A percentile compares a stretch with the other conserved stretches of the same genome.
Evolutionary conservation across 2,113 vertebrate species (phyloP).

Genomic region (Neolamprologus caudopunctatus): DNA sequence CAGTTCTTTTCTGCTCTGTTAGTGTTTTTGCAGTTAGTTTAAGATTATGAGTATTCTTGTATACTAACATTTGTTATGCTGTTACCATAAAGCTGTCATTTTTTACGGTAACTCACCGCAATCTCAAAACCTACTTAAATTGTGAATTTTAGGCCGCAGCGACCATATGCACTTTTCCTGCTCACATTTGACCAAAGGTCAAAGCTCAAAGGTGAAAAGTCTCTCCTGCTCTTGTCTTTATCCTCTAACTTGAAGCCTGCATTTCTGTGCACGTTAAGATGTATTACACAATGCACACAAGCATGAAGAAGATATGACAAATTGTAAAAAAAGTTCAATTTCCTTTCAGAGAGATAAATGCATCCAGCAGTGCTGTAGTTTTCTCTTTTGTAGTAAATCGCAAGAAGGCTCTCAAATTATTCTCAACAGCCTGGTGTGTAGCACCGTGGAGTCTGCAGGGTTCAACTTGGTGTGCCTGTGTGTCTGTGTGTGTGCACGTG

Average conservation of each 20-base stretch:
- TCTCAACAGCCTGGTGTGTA: neutral
- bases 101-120: neutral
- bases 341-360: neutral
- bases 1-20: neutral
- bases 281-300: neutral
- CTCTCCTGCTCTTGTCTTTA: neutral
- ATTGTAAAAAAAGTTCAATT: neutral
- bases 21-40: neutral
- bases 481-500: neutral
- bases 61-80: neutral
- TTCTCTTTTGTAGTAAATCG: neutral
- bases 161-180: neutral
- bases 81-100: neutral
- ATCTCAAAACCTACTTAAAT: neutral
- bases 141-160: neutral
- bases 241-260: neutral
- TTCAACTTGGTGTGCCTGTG: neutral
- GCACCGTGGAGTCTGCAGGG: neutral
- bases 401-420: neutral
- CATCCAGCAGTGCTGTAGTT: neutral
- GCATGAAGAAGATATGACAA: neutral
- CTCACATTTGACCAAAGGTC: neutral
- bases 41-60: neutral
- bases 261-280: neutral
- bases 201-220: neutral